A percentile compares a stretch with the other conserved stretches of the same genome.
These are phyloP conservation scores for Dendronephthya gigantea DNA, from an alignment of 64 coral and sea anemone genomes.

Conservation along the genomic window DNA sequence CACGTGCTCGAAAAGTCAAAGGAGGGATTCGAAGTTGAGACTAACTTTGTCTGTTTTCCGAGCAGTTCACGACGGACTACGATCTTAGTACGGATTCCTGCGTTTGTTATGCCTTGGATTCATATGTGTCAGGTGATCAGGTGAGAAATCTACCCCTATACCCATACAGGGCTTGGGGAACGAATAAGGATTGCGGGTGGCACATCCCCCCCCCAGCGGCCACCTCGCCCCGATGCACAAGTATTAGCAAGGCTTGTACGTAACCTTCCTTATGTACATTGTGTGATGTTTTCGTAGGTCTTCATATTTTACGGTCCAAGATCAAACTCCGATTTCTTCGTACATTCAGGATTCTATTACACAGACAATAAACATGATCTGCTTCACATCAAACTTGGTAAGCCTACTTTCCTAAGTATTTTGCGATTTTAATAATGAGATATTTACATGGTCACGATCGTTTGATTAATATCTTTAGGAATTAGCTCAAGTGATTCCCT, in stretches of 20 bases:
- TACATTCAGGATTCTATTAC: constrained; percentile 2
- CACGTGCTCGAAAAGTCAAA: no score
- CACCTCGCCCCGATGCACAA: no score
- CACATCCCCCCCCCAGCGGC: no score
- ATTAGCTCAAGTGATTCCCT: constrained; percentile 11
- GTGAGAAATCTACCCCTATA: not conserved
- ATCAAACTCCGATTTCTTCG: not conserved
- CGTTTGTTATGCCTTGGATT: constrained; percentile 1
- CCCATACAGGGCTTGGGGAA: no score
- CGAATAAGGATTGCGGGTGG: no score
- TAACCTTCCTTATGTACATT: not conserved
- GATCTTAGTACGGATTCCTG: constrained; percentile 1
- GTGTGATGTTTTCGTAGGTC: not conserved
- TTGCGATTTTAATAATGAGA: not conserved
- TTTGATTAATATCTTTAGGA: not conserved
- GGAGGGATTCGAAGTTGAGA: no score
- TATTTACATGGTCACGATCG: no score
- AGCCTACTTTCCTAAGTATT: not conserved
- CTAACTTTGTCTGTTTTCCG: not conserved
- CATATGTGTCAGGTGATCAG: not conserved
- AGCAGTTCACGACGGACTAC: not conserved
- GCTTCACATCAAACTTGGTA: not conserved
- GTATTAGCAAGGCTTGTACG: no score
- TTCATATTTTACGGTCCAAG: constrained; percentile 16
- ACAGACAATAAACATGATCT: not conserved